Base-by-base conservation (phyloP, 1,140 invertebrate species). In the Cryptotermes secundus region DNA sequence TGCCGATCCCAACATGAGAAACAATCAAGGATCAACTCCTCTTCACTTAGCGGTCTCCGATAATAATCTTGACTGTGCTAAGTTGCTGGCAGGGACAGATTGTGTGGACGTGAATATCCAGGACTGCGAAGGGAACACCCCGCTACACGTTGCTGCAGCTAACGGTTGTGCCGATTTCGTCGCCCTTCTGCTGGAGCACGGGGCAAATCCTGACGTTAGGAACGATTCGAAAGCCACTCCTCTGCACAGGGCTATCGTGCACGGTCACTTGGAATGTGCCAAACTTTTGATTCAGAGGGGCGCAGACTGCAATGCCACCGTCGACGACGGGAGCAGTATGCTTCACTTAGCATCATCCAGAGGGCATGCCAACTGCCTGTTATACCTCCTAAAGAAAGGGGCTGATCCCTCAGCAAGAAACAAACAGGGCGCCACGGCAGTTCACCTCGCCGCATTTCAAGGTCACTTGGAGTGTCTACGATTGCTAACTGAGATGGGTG, bases 261-360 rank as follows among this genome's bases (percentile, higher is more conserved):
- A 86, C 80, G 86, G 87, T 85, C 85, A 87, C 34, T 80, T 86
- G 0, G 86, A 87, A 14, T 86, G 88, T 2, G 92, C 93, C 45
- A 86, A 89, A 31, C 86, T 91, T 19, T 88, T 94, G 72, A 85
- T 95, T 16, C 88, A 91, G 81, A 90, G 92, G 86, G 93, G 93
- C 36, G 92, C 92, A 0, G 93, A 96, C 0, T 87, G 97, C 26
- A 89, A 92, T 24, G 89, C 96, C 85, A 95, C 95, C 0, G 95
- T 96, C 3, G 94, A 96, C 85, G 94, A 95, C 81, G 95, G 95
- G 42, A 95, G 95, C 86, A 91, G 91, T 16, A 93, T 95, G 0
- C 88, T 97, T 26, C 95, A 49, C 31, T 16, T 82, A 16, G 81
- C 81, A 31, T 38, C 81, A 1, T 31, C 34, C 9, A 49, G 53